Base-by-base conservation (phyloP, 2,113 vertebrate genomes). In the Ictalurus furcatus region DNA sequence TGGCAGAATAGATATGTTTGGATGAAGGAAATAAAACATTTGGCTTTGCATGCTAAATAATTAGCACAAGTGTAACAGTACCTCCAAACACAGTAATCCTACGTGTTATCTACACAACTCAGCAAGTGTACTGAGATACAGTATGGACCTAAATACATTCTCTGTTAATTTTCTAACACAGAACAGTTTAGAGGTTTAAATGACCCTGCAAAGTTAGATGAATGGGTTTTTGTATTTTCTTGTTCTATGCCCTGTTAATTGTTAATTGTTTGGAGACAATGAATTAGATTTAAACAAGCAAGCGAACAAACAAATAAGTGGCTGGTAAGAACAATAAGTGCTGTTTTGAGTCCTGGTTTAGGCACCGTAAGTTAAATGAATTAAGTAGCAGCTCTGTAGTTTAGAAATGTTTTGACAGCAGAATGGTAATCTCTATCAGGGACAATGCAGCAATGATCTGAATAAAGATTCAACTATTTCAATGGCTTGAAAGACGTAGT, bases 321-420 rank as follows among this genome's bases (percentile, higher is more conserved):
- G 37, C 40, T 40, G 88, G 28, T 34, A 52, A 37, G 56, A 25
- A 86, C 63, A 59, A 56, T 17, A 48, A 37, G 78, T 82, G 89
- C 92, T 94, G 92, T 93, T 94, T 93, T 93, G 74, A 85, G 85
- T 54, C 58, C 67, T 91, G 88, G 87, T 92, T 93, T 89, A 87
- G 71, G 87, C 81, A 86, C 79, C 52, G 40, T 85, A 16, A 80
- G 85, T 88, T 93, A 90, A 87, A 90, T 90, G 76, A 90, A 89
- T 92, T 91, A 89, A 84, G 56, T 1, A 14, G 87, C 74, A 76
- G 81, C 63, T 91, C 91, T 92, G 89, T 88, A 90, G 92, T 91
- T 93, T 90, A 87, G 85, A 90, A 92, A 71, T 81, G 91, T 91
- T 93, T 91, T 91, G 90, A 93, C 91, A 91, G 91, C 90, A 91